Evolutionary conservation across 1,140 invertebrate genomes (phyloP).

Genomic region (Camponotus pennsylvanicus): DNA sequence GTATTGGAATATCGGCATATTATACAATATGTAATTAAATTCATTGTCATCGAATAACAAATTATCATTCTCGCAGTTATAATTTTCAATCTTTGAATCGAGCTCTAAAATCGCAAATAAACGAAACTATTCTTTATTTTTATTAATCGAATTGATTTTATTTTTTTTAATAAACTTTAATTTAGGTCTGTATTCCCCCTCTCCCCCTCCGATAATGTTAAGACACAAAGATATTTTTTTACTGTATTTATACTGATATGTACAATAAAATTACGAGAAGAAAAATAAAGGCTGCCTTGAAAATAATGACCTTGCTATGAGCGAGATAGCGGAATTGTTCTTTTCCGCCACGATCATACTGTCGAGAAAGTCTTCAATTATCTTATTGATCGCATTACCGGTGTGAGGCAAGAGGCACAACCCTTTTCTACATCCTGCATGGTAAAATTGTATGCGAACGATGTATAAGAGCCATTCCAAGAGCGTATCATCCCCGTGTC

Average conservation of each 20-base stretch:
- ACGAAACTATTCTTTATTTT: neutral
- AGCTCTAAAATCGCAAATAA: no score
- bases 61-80: no score
- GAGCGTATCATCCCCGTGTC: slow-evolving; percentile 48
- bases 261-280: slow-evolving; percentile 26
- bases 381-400: slow-evolving; percentile 79
- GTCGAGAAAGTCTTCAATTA: slow-evolving; percentile 80
- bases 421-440: slow-evolving; percentile 69
- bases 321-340: slow-evolving; percentile 73
- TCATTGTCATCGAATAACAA: no score
- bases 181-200: no score
- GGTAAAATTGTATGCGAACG: slow-evolving; percentile 29
- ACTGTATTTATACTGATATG: neutral
- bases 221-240: neutral
- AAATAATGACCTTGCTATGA: slow-evolving; percentile 72
- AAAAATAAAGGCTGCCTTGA: slow-evolving; percentile 42
- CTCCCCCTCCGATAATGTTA: no score
- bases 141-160: neutral
- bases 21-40: slow-evolving; percentile 1
- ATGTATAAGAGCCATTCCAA: neutral
- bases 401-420: slow-evolving; percentile 60
- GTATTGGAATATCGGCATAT: neutral
- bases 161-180: neutral
- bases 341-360: slow-evolving; percentile 72
- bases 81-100: no score